Percentiles rank a stretch among this genome's conserved stretches.
Conservation (phyloP, 2,888 invertebrate genomes). For the Clunio marinus region DNA sequence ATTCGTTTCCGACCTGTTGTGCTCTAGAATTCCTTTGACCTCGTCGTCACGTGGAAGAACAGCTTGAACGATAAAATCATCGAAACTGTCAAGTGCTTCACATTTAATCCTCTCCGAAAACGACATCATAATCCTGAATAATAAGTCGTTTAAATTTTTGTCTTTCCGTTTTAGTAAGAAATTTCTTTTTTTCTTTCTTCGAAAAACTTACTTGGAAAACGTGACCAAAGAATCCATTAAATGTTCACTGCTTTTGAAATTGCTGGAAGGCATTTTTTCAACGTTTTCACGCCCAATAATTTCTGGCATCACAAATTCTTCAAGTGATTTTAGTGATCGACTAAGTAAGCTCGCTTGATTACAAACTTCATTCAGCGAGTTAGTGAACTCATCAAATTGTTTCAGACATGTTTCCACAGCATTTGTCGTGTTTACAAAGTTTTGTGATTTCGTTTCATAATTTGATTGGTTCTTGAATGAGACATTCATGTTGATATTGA, state of each 20-base stretch:
- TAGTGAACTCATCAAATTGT: slow-evolving; percentile 3
- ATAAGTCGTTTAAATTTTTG: too few species aligned
- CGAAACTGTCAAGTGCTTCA: slow-evolving; percentile 14
- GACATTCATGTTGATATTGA: too few species aligned
- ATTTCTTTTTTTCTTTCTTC: too few species aligned
- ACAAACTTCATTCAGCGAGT: not conserved
- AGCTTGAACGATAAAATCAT: slow-evolving; percentile 21
- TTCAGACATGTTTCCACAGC: not conserved
- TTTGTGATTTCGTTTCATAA: not conserved
- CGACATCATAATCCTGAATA: not conserved
- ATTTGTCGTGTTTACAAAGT: not conserved
- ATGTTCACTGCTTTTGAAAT: not conserved
- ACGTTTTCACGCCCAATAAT: not conserved
- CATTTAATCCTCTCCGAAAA: not conserved
- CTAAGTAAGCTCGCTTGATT: not conserved
- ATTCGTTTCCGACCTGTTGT: slow-evolving; percentile 15
- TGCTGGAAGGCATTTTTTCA: not conserved
- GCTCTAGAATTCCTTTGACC: slow-evolving; percentile 8
- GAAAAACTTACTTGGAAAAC: slow-evolving; percentile 2
- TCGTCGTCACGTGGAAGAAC: not conserved
- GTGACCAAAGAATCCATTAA: not conserved
- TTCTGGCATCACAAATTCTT: slow-evolving; percentile 9
- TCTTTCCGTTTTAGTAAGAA: too few species aligned
- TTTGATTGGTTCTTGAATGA: too few species aligned
- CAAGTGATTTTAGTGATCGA: slow-evolving; percentile 4